Evolutionary conservation across 2,113 vertebrate species (phyloP).

Genomic region (Cervus canadensis): DNA sequence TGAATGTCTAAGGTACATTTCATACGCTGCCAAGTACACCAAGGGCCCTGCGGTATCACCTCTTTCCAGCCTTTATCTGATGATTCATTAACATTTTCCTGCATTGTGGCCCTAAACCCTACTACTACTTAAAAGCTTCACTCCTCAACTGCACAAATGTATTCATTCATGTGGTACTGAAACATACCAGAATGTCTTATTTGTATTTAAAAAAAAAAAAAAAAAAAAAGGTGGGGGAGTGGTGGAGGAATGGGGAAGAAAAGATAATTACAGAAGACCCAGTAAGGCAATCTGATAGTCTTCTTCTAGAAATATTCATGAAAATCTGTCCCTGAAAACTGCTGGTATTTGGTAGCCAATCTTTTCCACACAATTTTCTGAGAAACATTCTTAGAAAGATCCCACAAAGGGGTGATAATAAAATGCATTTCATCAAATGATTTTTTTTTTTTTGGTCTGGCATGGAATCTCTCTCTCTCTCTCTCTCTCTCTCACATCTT

Average conservation of each 20-base stretch:
- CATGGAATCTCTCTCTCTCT: background rate
- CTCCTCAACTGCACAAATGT: background rate
- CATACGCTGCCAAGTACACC: background rate
- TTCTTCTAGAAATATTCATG: slow-evolving; percentile 53
- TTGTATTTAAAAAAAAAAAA: background rate
- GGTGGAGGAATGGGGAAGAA: background rate
- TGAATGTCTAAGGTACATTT: slow-evolving; percentile 34
- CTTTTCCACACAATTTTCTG: slow-evolving; percentile 30
- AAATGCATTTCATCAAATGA: slow-evolving; percentile 41
- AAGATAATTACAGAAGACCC: slow-evolving; percentile 55
- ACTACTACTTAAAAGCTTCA: background rate
- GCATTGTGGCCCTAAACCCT: background rate
- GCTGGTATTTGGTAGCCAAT: slow-evolving; percentile 59
- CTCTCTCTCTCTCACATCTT: background rate
- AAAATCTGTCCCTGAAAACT: slow-evolving; percentile 64
- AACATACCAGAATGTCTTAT: background rate
- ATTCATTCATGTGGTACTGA: background rate
- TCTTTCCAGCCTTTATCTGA: slow-evolving; percentile 26
- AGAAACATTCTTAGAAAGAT: slow-evolving; percentile 64
- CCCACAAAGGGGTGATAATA: slow-evolving; percentile 45
- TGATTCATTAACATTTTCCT: slow-evolving; percentile 21
- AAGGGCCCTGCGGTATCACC: background rate
- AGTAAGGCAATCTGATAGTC: slow-evolving; percentile 1
- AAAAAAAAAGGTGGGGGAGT: accelerated
- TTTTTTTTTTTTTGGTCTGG: background rate